Conservation (phyloP, 2,888 invertebrate species). For the Dicyrtoma fusca region DNA sequence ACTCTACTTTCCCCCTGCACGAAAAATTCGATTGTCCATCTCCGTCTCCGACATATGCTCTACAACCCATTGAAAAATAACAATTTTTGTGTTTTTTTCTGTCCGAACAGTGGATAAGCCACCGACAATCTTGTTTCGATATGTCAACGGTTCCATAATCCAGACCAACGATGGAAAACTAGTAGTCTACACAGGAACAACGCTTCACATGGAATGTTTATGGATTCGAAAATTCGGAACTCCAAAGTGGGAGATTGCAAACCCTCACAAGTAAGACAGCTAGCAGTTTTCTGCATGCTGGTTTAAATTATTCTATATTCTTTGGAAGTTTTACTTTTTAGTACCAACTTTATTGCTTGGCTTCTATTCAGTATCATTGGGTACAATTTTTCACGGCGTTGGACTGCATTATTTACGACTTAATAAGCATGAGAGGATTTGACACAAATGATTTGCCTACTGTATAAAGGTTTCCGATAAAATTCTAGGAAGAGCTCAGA, state of each 20-base stretch:
- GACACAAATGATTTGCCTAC: too few relatives aligned
- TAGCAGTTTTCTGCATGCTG: too few relatives aligned
- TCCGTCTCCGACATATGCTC: too few relatives aligned
- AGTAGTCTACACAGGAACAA: constrained; percentile 82
- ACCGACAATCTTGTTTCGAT: constrained; percentile 80
- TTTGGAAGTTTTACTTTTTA: too few relatives aligned
- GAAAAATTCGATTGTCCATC: too few relatives aligned
- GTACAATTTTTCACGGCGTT: not conserved
- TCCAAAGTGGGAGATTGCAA: constrained; percentile 73
- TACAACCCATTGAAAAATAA: not conserved
- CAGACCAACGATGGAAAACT: constrained; percentile 84
- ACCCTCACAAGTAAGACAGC: constrained; percentile 19
- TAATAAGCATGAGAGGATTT: constrained; percentile 5
- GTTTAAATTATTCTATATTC: too few relatives aligned
- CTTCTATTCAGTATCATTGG: not conserved
- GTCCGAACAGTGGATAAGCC: constrained; percentile 74
- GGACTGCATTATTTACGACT: constrained; percentile 1
- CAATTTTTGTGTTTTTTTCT: not conserved
- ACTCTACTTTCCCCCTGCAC: too few relatives aligned
- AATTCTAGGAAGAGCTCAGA: too few relatives aligned
- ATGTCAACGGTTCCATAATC: constrained; percentile 80
- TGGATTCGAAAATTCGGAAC: constrained; percentile 85
- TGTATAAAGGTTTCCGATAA: too few relatives aligned
- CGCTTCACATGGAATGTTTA: constrained; percentile 83
- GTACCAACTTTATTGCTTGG: too few relatives aligned